Conservation (phyloP, 1,140 invertebrate genomes). For the Cydia fagiglandana region DNA sequence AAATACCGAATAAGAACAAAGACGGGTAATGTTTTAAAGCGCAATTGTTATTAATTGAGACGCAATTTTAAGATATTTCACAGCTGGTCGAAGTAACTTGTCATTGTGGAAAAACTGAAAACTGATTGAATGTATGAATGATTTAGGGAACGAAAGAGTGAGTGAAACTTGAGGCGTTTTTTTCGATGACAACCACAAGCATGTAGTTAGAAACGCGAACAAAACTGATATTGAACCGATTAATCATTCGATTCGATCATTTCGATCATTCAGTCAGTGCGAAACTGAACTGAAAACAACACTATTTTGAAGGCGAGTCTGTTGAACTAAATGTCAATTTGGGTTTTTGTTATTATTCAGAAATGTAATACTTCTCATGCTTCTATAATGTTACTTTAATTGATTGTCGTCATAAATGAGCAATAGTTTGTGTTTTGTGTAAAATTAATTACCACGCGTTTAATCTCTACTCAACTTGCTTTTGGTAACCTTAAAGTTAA, state of each 20-base stretch:
- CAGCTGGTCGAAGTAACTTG: slow-evolving; percentile 68
- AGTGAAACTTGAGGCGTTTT: slow-evolving; percentile 18
- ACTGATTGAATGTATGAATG: slow-evolving; percentile 32
- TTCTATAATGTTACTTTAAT: slow-evolving; percentile 15
- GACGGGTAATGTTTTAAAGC: slow-evolving; percentile 35
- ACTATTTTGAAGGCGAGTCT: slow-evolving; percentile 31
- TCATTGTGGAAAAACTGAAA: slow-evolving; percentile 54
- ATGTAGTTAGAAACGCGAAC: background rate
- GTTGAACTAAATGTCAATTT: slow-evolving; percentile 31
- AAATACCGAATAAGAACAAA: slow-evolving; percentile 37
- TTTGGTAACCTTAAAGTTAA: slow-evolving; percentile 63
- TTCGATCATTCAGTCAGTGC: slow-evolving; percentile 7
- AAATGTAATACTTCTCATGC: slow-evolving; percentile 11
- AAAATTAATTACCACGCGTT: background rate
- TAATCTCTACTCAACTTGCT: background rate
- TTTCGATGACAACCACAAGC: background rate
- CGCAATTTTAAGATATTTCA: slow-evolving; percentile 66
- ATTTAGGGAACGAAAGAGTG: slow-evolving; percentile 3
- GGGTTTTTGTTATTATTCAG: slow-evolving; percentile 32
- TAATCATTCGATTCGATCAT: background rate
- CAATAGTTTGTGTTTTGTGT: background rate
- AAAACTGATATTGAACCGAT: slow-evolving; percentile 1
- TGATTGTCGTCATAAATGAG: background rate
- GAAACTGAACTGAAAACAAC: background rate
- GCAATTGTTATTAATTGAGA: slow-evolving; percentile 51